Base-by-base conservation (phyloP, 2,888 invertebrate genomes). In the Aquatica leii region DNA sequence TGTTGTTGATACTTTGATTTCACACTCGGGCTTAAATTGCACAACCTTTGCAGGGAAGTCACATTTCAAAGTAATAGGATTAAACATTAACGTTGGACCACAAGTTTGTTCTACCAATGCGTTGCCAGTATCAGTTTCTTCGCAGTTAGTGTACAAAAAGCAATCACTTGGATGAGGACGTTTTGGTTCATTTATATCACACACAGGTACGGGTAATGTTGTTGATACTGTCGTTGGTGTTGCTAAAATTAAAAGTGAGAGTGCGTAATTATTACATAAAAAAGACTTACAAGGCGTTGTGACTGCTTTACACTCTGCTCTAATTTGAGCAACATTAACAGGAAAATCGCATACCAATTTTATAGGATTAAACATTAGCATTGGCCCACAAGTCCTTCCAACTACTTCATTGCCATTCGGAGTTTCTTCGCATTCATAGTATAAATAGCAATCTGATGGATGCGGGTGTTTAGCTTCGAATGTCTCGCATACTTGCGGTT, bases 391-490 rank as follows among this genome's bases (percentile, higher is more conserved):
- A 12, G 43, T 43, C 14, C 43, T 6, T 18, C 20, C 20, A n/a
- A 46, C 20, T 18, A 46, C 11, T 18, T 46, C 46, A 1, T 5
- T 6, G 1, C 46, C 46, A 46, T 46, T 20, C 11, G 17, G 18
- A 2, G 46, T 46, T 46, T 46, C 46, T 17, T 46, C 46, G n/a
- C 46, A 46, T 11, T 9, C 1, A 17, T 43, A 46, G 17, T 46
- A 46, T 3, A 46, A 2, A 18, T 46, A 20, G 17, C 46, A 46
- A 18, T 46, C 46, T 1, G 50, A 34, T 14, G 43, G 17, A 15
- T 41, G n/a, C 41, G 41, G 41, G 8, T 5, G 1, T 12, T 41
- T 41, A 2, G 1, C 12, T 8, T 41, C 41, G 1, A 15, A 41
- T 2, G 14, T 14, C 2, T 41, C 15, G 14, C 41, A 41, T 6